Base-by-base conservation (phyloP, 2,888 invertebrate genomes). In the Augochlorella aurata region DNA sequence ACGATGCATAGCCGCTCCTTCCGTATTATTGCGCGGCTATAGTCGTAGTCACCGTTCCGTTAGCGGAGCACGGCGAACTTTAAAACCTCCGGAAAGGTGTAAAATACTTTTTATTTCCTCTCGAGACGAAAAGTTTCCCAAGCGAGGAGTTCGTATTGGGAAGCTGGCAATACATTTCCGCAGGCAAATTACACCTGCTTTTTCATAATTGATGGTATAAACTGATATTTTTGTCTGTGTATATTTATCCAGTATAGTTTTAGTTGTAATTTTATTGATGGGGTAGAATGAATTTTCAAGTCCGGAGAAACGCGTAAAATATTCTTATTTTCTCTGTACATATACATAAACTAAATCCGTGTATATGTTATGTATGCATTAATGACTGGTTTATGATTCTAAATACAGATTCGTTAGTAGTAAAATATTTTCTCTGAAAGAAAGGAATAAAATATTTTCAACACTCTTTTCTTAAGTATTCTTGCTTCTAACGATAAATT, bases 71-170 rank as follows among this genome's bases (percentile, higher is more conserved):
- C 29, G 18, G 29, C 58, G 58, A 58, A 58, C 58, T 58, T 58
- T 58, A 58, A 58, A 58, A 58, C 58, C 68, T 45, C 68, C 68
- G 68, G 47, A 49, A 49, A 47, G 49, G 49, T 54, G n/a, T 54
- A 80, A 73, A 44, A 61, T 77, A 71, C 67, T 45, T 66, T 66
- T 38, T 58, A 58, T 58, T 58, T 14, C 58, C 58, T 24, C 24
- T 24, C 58, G 58, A 58, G 58, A 58, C 58, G 24, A 58, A 58
- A 58, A 58, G 58, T 58, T 58, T 58, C 14, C 21, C 58, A 14
- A 12, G 58, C 21, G 7, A 24, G 7, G 24, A 2, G 24, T 7
- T 58, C 58, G 21, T 18, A 50, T 63, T 49, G 61, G 24, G 24
- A 58, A 54, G 12, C 24, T 14, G 21, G 54, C 14, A 7, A 24